Conservation (phyloP, 2,113 vertebrate species). For the Stictonetta naevosa region DNA sequence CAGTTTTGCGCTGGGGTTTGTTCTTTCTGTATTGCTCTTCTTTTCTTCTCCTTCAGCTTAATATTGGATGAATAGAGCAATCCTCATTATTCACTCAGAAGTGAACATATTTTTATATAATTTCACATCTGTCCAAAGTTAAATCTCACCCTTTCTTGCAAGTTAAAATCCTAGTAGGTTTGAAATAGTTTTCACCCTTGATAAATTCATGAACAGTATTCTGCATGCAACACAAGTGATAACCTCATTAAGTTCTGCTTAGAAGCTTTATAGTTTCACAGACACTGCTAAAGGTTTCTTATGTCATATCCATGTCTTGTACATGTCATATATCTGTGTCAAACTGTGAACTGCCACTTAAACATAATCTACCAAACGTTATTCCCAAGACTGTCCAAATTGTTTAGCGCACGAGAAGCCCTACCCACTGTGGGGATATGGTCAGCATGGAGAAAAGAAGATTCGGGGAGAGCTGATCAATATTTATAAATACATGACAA, state of each 20-base stretch:
- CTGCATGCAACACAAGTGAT: background rate
- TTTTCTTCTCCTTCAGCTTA: background rate
- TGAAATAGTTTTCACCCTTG: background rate
- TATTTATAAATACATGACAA: background rate
- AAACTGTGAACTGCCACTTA: background rate
- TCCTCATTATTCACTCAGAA: rapidly evolving
- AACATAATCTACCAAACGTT: background rate
- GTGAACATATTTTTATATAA: background rate
- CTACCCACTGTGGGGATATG: background rate
- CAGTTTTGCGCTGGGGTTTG: background rate
- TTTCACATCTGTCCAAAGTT: background rate
- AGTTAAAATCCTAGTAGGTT: background rate
- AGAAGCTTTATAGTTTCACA: background rate
- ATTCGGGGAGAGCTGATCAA: background rate
- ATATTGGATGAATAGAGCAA: background rate
- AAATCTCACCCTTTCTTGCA: background rate
- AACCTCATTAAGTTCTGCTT: background rate
- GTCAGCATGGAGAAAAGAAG: background rate
- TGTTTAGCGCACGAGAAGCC: background rate
- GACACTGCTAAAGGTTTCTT: background rate
- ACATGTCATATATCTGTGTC: rapidly evolving
- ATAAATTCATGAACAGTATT: no score
- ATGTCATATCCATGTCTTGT: background rate
- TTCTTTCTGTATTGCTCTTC: background rate
- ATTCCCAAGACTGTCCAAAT: background rate